Evolutionary conservation across 2,888 invertebrate genomes (phyloP), one percentile per base, ranked within the genome.

Genomic region (Troglohyphantes excavatus): DNA sequence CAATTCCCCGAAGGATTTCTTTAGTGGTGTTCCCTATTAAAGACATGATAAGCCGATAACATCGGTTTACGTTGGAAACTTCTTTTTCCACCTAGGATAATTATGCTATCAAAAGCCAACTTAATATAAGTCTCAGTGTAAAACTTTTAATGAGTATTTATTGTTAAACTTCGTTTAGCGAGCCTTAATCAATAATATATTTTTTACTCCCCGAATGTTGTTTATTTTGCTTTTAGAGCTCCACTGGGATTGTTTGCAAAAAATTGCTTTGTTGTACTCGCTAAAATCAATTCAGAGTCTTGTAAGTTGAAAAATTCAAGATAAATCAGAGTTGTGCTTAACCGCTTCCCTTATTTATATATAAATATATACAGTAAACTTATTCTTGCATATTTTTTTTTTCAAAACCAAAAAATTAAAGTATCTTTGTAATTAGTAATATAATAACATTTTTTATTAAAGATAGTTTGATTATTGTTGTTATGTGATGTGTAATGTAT

Each of bases 91-190:
- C 23, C 17, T 27, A 65, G 46, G 73, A 73, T 83, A 83, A 83
- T 83, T 83, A 73, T 43, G 43, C 73, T 73, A 83, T 83, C 73
- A 26, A 39, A 82, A 39, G 23, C 39, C 19, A 73, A 72, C 83
- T 83, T 83, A 72, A 73, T 83, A 83, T 63, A 83, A 19, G 83
- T 83, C 72, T 39, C 2, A 23, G 63, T 9, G n/a, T 72, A 61
- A 23, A 82, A 83, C 65, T 83, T 73, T 73, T 63, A 73, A 65
- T 65, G 46, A 73, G 63, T 83, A 63, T 83, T 73, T 83, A 73
- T 46, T 72, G 65, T 83, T 63, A 65, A 81, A 65, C 73, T 65
- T 73, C 46, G 82, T 72, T 82, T 59, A 61, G 43, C 13, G 33
- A 1, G 0, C 65, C 63, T 73, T 53, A 72, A 61, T 82, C 72